These are phyloP conservation scores for Pseudochaenichthys georgianus DNA, from an alignment of 2,797 vertebrate species.

Conservation along the genomic window DNA sequence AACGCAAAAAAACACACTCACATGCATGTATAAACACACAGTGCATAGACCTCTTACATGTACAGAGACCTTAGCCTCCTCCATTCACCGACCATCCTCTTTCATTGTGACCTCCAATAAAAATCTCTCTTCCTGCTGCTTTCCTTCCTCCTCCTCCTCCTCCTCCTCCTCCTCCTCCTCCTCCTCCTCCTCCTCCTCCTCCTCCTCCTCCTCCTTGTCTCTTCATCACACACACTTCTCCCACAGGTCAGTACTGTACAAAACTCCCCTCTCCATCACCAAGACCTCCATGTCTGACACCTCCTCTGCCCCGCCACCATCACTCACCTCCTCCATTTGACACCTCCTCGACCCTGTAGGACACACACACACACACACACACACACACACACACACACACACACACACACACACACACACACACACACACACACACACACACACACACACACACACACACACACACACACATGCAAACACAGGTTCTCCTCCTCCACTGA, in stretches of 20 bases:
- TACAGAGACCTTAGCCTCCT: slow-evolving; percentile 70
- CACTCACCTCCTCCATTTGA: slow-evolving; percentile 76
- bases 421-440: slow-evolving; percentile 34
- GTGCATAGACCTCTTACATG: slow-evolving; percentile 62
- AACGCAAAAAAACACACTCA: slow-evolving; percentile 46
- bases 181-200: slow-evolving; percentile 48
- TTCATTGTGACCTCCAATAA: slow-evolving; percentile 62
- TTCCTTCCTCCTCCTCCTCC: slow-evolving; percentile 50
- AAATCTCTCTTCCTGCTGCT: slow-evolving; percentile 53
- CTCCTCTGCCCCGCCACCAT: slow-evolving; percentile 67
- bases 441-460: slow-evolving; percentile 29
- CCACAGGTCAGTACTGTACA: slow-evolving; percentile 57
- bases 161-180: slow-evolving; percentile 47
- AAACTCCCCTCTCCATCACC: slow-evolving; percentile 67
- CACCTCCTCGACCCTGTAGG: slow-evolving; percentile 72
- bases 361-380: slow-evolving; percentile 34
- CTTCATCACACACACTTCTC: slow-evolving; percentile 55
- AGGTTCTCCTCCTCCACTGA: slow-evolving; percentile 68
- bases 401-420: not conserved
- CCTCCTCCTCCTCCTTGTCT: slow-evolving; percentile 11
- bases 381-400: slow-evolving; percentile 42
- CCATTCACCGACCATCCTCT: slow-evolving; percentile 68
- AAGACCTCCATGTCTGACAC: slow-evolving; percentile 74
- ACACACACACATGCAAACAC: slow-evolving; percentile 35
- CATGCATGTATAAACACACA: slow-evolving; percentile 13